Evolutionary conservation across 2,797 vertebrate genomes (phyloP).

Genomic region (Sarcophilus harrisii): DNA sequence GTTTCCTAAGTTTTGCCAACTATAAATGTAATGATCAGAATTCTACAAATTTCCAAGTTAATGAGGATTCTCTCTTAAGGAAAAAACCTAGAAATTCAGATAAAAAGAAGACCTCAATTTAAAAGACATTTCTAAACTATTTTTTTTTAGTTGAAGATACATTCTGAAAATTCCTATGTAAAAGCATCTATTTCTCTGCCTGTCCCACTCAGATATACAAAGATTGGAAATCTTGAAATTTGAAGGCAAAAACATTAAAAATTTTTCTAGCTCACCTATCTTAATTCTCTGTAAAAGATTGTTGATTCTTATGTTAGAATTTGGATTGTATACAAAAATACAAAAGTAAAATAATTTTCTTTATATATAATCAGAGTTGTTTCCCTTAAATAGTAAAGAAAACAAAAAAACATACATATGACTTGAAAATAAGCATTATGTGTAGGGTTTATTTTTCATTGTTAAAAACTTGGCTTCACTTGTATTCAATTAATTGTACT

Average conservation of each 20-base stretch:
- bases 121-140: background rate
- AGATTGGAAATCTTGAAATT: conserved; percentile 46
- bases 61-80: conserved; percentile 58
- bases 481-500: conserved; percentile 66
- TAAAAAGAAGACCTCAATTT: background rate
- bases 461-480: conserved; percentile 26
- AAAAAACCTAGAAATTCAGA: background rate
- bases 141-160: background rate
- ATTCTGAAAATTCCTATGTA: background rate
- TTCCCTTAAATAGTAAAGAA: background rate
- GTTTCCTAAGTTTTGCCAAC: conserved; percentile 60
- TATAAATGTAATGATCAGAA: conserved; percentile 57
- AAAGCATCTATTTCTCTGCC: background rate
- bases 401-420: conserved; percentile 14
- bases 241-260: conserved; percentile 38
- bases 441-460: background rate
- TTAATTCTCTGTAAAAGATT: conserved; percentile 43
- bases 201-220: background rate
- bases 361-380: background rate
- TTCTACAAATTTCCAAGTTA: conserved; percentile 53
- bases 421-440: background rate
- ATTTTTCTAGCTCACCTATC: conserved; percentile 22
- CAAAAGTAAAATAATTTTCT: conserved; percentile 25
- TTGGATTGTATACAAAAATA: conserved; percentile 42
- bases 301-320: conserved; percentile 57